Evolutionary conservation across 2,797 vertebrate genomes (phyloP).

Genomic region (Pempheris klunzingeri): DNA sequence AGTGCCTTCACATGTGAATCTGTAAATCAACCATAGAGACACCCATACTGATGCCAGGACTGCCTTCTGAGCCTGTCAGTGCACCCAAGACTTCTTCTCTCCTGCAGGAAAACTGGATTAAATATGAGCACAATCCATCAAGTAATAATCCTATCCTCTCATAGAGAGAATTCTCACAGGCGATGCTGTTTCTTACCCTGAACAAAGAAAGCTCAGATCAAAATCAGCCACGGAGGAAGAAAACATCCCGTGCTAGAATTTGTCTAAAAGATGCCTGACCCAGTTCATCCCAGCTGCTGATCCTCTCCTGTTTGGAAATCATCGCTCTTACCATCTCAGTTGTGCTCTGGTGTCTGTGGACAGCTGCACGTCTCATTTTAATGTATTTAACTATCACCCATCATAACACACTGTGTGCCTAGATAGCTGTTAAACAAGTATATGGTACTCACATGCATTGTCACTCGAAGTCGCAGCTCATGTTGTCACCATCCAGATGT

Average conservation of each 20-base stretch:
- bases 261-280: slow-evolving; percentile 53
- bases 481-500: slow-evolving; percentile 66
- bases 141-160: slow-evolving; percentile 23
- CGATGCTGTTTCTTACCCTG: background rate
- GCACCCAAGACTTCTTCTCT: background rate
- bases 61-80: background rate
- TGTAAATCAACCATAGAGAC: slow-evolving; percentile 36
- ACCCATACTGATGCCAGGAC: slow-evolving; percentile 8
- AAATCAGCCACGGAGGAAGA: slow-evolving; percentile 18
- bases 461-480: slow-evolving; percentile 67
- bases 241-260: slow-evolving; percentile 48
- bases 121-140: slow-evolving; percentile 11
- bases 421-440: slow-evolving; percentile 2
- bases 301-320: slow-evolving; percentile 28
- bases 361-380: slow-evolving; percentile 31
- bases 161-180: slow-evolving; percentile 4
- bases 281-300: slow-evolving; percentile 44
- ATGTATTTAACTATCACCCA: background rate
- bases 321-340: slow-evolving; percentile 22
- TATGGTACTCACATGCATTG: slow-evolving; percentile 80
- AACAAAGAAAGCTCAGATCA: slow-evolving; percentile 37
- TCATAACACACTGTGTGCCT: background rate
- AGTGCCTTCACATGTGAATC: slow-evolving; percentile 31
- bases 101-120: background rate
- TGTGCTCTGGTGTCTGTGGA: slow-evolving; percentile 22